Evolutionary conservation across 2,797 vertebrate genomes (phyloP).

Genomic region (Syngnathus rostellatus): DNA sequence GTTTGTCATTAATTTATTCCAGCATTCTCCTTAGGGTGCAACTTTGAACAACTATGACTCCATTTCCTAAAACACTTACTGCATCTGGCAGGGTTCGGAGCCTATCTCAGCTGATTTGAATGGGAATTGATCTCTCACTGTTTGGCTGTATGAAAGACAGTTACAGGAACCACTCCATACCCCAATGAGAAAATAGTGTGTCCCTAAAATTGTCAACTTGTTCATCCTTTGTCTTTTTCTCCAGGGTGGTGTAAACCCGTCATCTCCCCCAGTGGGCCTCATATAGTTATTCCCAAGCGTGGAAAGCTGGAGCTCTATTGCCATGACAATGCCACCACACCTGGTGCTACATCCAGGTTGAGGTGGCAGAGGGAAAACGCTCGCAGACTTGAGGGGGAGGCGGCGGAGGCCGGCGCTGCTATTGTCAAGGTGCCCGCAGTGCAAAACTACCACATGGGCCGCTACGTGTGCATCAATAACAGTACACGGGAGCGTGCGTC

Average conservation of each 20-base stretch:
- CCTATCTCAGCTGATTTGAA: background rate
- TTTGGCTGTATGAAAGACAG: too few relatives aligned
- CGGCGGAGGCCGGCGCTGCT: conserved; percentile 38
- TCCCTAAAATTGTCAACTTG: background rate
- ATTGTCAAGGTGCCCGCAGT: conserved; percentile 47
- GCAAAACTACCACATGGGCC: conserved; percentile 72
- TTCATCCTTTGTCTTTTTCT: conserved; percentile 25
- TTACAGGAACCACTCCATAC: too few relatives aligned
- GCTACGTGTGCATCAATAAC: conserved; percentile 76
- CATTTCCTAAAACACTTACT: background rate
- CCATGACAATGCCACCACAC: conserved; percentile 47
- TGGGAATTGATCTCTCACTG: background rate
- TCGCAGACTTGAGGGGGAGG: conserved; percentile 60
- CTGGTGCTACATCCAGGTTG: conserved; percentile 40
- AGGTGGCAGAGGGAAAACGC: conserved; percentile 74
- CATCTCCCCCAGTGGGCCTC: conserved; percentile 66
- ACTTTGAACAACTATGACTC: background rate
- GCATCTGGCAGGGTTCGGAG: background rate
- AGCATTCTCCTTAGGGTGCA: background rate
- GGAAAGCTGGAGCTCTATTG: conserved; percentile 73
- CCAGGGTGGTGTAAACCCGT: conserved; percentile 60
- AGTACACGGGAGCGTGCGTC: conserved; percentile 65
- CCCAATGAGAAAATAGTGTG: background rate
- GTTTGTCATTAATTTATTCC: background rate
- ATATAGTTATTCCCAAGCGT: conserved; percentile 70